Conservation (phyloP, 2,888 invertebrate species). For the Polymixis flavicincta region DNA sequence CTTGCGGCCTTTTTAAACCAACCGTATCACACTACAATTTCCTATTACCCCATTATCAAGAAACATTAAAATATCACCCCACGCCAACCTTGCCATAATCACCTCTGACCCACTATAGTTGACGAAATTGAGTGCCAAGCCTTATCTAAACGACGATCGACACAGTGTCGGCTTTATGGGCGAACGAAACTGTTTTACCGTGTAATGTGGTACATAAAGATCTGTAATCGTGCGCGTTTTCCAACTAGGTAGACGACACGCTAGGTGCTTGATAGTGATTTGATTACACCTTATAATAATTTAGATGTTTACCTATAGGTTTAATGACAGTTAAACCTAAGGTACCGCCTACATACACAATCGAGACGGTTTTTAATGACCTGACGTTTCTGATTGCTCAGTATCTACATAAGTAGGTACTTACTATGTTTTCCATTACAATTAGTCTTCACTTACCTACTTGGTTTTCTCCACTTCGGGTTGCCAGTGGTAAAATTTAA, state of each 20-base stretch:
- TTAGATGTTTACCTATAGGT: background rate
- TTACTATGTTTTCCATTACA: background rate
- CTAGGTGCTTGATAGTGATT: slow-evolving; percentile 37
- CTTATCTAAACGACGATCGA: slow-evolving; percentile 77
- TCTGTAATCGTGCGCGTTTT: slow-evolving; percentile 66
- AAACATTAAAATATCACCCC: slow-evolving; percentile 59
- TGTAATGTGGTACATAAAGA: slow-evolving; percentile 73
- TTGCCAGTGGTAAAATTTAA: background rate
- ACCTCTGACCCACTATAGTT: slow-evolving; percentile 56
- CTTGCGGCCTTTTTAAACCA: slow-evolving; percentile 2
- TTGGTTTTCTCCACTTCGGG: too few species aligned
- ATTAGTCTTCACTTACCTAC: background rate
- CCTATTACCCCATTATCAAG: slow-evolving; percentile 51
- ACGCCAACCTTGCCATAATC: slow-evolving; percentile 53
- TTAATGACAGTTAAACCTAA: background rate
- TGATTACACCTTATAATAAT: background rate
- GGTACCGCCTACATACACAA: background rate
- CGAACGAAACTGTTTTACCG: slow-evolving; percentile 65
- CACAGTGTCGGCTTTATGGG: slow-evolving; percentile 70
- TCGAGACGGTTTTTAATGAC: background rate
- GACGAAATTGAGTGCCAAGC: slow-evolving; percentile 78
- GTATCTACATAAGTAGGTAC: background rate
- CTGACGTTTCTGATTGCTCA: background rate
- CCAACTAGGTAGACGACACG: slow-evolving; percentile 66
- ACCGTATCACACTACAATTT: slow-evolving; percentile 38